Evolutionary conservation across 2,888 invertebrate genomes (phyloP).

Genomic region (Drosophila lacicola): DNA sequence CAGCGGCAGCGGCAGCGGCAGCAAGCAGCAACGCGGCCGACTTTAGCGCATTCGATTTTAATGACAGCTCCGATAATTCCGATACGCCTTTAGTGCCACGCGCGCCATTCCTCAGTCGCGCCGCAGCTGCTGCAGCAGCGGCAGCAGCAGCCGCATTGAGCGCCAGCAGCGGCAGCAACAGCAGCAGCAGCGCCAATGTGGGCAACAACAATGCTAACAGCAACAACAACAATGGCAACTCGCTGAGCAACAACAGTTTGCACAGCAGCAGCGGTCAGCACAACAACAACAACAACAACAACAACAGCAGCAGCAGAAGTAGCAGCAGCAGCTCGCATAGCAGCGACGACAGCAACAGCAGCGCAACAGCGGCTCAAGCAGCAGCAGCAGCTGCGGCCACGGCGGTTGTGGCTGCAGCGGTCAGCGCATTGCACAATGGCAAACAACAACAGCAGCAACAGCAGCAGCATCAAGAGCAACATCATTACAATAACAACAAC

Average conservation of each 20-base stretch:
- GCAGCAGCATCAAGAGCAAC: slow-evolving; percentile 40
- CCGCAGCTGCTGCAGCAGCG: slow-evolving; percentile 64
- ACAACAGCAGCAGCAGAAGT: slow-evolving; percentile 35
- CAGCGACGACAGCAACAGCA: slow-evolving; percentile 52
- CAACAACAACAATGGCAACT: slow-evolving; percentile 27
- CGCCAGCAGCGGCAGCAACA: slow-evolving; percentile 54
- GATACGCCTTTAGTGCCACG: slow-evolving; percentile 80
- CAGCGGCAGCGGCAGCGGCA: slow-evolving; percentile 27
- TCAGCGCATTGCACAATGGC: slow-evolving; percentile 62
- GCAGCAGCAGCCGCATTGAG: slow-evolving; percentile 62
- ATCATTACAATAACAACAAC: slow-evolving; percentile 42
- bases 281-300: slow-evolving; percentile 18
- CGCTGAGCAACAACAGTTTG: slow-evolving; percentile 28
- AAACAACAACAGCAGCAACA: slow-evolving; percentile 58
- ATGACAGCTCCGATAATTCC: slow-evolving; percentile 85
- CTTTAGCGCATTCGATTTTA: slow-evolving; percentile 85
- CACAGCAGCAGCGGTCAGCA: slow-evolving; percentile 37
- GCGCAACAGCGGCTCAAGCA: slow-evolving; percentile 37
- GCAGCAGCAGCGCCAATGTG: slow-evolving; percentile 32
- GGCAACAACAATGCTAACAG: slow-evolving; percentile 35
- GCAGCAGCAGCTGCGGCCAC: slow-evolving; percentile 34
- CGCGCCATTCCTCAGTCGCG: slow-evolving; percentile 83
- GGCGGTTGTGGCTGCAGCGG: slow-evolving; percentile 65
- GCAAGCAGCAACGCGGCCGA: slow-evolving; percentile 63
- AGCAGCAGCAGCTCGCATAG: slow-evolving; percentile 36